A percentile compares a stretch with the other conserved stretches of the same genome.
Evolutionary conservation across 2,113 vertebrate genomes (phyloP).

Genomic region (Leucopsar rothschildi): DNA sequence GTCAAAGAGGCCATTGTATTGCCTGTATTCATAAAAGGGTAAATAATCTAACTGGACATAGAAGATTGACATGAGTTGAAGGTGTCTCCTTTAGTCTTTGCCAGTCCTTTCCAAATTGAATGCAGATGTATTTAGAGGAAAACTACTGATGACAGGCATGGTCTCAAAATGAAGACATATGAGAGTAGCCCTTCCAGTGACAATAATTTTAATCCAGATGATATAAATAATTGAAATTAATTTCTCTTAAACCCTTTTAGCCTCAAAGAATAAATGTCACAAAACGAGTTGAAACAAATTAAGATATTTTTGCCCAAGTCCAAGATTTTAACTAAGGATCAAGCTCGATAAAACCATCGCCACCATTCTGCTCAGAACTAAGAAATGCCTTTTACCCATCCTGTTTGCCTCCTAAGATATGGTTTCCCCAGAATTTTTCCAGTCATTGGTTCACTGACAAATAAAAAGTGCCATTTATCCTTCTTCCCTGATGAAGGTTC

Average conservation of each 20-base stretch:
- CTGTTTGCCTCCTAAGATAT: not conserved
- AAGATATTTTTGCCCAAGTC: not conserved
- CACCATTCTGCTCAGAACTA: not conserved
- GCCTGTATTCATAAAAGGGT: constrained; percentile 41
- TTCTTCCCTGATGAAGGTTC: not conserved
- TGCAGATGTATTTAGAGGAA: constrained; percentile 64
- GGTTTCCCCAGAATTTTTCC: not conserved
- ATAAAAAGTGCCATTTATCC: not conserved
- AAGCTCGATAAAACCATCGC: not conserved
- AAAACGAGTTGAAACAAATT: not conserved
- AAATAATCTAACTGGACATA: constrained; percentile 50
- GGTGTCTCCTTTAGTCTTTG: constrained; percentile 22
- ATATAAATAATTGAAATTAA: constrained; percentile 55
- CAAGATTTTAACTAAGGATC: not conserved
- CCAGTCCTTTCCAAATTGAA: constrained; percentile 60
- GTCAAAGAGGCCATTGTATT: constrained; percentile 39
- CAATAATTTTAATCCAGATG: constrained; percentile 68
- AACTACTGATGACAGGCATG: constrained; percentile 13
- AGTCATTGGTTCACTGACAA: not conserved
- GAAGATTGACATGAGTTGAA: constrained; percentile 51
- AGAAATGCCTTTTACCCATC: not conserved
- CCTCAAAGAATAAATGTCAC: not conserved
- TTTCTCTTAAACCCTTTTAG: not conserved
- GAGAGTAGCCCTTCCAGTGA: constrained; percentile 30
- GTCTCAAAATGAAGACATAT: constrained; percentile 6